Percentiles rank a stretch among this genome's conserved stretches.
phyloP scores from a whole-genome alignment of 2,113 vertebrate species.

The Acanthochromis polyacanthus region DNA sequence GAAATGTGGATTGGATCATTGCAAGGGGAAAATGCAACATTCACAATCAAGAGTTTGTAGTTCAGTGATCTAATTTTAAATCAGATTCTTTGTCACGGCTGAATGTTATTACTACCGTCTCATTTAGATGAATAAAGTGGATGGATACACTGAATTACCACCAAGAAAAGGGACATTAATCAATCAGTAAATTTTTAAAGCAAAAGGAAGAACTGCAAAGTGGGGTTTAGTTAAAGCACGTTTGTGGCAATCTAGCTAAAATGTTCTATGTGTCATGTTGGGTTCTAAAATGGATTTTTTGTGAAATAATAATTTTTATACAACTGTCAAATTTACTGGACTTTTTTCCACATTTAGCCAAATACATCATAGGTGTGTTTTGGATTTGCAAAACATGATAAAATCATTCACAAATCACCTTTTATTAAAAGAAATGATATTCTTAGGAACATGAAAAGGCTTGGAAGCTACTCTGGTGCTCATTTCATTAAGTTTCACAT shows the following conservation, averaged over 20 bases:
- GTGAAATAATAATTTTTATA: background rate
- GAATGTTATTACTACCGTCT: background rate
- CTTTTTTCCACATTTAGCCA: background rate
- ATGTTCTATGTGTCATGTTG: too few relatives aligned
- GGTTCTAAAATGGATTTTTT: background rate
- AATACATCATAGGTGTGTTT: background rate
- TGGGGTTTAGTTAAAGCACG: background rate
- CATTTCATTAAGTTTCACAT: conserved; percentile 19
- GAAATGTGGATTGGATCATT: too few relatives aligned
- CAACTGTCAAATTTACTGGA: background rate
- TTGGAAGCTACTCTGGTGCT: background rate
- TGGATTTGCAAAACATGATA: background rate
- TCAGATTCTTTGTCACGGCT: background rate
- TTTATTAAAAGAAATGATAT: background rate
- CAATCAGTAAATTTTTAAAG: background rate
- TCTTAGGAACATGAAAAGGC: background rate
- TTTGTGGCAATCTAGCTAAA: background rate
- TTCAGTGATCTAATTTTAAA: too few relatives aligned
- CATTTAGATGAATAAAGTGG: background rate
- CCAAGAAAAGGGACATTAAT: background rate
- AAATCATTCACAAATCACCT: background rate
- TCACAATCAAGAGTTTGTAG: too few relatives aligned
- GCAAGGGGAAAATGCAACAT: too few relatives aligned
- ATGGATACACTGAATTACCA: background rate
- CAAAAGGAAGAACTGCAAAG: background rate